A percentile compares a stretch with the other conserved stretches of the same genome.
Evolutionary conservation across 2,888 invertebrate species (phyloP).

Genomic region (Phaonia tiefii): DNA sequence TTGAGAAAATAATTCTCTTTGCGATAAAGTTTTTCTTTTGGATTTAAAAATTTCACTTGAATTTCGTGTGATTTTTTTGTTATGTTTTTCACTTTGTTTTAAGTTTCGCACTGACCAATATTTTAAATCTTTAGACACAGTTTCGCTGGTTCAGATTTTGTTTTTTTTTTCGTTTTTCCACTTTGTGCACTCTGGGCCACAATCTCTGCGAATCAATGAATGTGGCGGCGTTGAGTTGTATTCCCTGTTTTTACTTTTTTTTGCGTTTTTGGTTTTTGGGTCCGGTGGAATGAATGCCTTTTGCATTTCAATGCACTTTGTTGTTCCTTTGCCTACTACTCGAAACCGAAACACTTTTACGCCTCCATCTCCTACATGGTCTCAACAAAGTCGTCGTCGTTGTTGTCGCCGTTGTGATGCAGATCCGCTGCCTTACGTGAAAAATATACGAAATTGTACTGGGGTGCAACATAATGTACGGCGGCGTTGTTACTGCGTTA

Average conservation of each 20-base stretch:
- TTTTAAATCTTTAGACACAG: slow-evolving; percentile 54
- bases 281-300: slow-evolving; percentile 51
- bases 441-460: slow-evolving; percentile 25
- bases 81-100: slow-evolving; percentile 32
- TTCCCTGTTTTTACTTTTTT: neutral
- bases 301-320: slow-evolving; percentile 65
- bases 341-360: neutral
- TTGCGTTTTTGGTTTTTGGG: slow-evolving; percentile 23
- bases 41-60: slow-evolving; percentile 9
- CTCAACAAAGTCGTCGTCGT: neutral
- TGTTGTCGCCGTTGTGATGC: neutral
- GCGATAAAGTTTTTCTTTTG: slow-evolving; percentile 24
- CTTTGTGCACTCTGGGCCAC: slow-evolving; percentile 39
- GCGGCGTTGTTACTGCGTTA: slow-evolving; percentile 57
- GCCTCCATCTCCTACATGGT: slow-evolving; percentile 8
- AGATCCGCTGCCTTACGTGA: slow-evolving; percentile 10
- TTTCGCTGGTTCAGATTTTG: slow-evolving; percentile 41
- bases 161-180: slow-evolving; percentile 37
- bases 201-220: slow-evolving; percentile 56
- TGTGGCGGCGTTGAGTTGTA: slow-evolving; percentile 18
- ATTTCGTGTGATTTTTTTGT: neutral
- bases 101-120: slow-evolving; percentile 59
- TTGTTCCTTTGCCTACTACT: slow-evolving; percentile 21
- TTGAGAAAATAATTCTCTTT: slow-evolving; percentile 1
- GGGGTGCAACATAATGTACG: slow-evolving; percentile 15